A percentile compares a stretch with the other conserved stretches of the same genome.
These are phyloP conservation scores for Silvanus unidentatus DNA, from an alignment of 2,888 invertebrate genomes.

Conservation along the genomic window DNA sequence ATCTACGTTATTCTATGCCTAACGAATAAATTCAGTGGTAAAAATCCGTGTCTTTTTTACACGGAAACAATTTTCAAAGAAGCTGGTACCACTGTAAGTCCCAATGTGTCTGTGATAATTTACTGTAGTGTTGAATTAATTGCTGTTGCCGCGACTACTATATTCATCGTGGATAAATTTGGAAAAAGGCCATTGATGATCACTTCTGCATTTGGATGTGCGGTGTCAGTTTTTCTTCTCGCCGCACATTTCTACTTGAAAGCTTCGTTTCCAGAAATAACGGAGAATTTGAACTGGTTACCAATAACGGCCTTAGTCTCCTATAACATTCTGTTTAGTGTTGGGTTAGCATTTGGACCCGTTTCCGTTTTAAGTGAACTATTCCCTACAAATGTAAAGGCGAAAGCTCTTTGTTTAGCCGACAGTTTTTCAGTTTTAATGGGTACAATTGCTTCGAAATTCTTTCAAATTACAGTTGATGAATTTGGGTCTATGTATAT, in stretches of 20 bases:
- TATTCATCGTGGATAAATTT: constrained; percentile 56
- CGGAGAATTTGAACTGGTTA: constrained; percentile 45
- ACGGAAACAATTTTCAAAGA: constrained; percentile 58
- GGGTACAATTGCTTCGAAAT: constrained; percentile 47
- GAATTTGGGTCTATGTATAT: constrained; percentile 53
- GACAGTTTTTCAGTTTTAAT: constrained; percentile 49
- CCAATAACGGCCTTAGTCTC: constrained; percentile 48
- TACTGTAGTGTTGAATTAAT: constrained; percentile 55
- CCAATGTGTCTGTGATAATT: constrained; percentile 54
- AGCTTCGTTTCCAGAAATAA: constrained; percentile 34
- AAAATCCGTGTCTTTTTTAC: constrained; percentile 58
- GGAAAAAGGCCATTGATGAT: constrained; percentile 60
- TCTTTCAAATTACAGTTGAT: constrained; percentile 51
- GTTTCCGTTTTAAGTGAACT: constrained; percentile 51
- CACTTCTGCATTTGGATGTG: constrained; percentile 48
- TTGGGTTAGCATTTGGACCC: constrained; percentile 50
- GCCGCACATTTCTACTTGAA: constrained; percentile 48
- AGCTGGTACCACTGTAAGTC: constrained; percentile 45
- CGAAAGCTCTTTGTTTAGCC: constrained; percentile 52
- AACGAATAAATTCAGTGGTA: constrained; percentile 60
- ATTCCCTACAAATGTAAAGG: constrained; percentile 52
- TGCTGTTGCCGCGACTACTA: constrained; percentile 46
- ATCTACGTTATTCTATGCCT: constrained; percentile 55
- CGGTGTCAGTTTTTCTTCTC: constrained; percentile 42
- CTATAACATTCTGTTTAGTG: constrained; percentile 49